Percentiles rank a stretch among this genome's conserved stretches.
phyloP scores from a whole-genome alignment of 2,888 invertebrate species.

The Watsonalla binaria region DNA sequence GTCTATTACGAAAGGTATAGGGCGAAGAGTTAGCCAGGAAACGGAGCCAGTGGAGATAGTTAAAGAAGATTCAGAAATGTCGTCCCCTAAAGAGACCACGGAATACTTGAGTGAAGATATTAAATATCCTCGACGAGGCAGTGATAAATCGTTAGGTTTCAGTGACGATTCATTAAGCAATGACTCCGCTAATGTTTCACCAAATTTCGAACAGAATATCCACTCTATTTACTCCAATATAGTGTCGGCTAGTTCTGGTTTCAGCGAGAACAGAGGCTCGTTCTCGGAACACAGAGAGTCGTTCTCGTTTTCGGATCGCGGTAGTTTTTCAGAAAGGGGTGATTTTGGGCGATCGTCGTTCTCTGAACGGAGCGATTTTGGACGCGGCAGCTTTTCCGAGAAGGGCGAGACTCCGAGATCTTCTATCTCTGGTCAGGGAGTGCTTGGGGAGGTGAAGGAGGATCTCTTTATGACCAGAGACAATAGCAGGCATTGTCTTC shows the following conservation, averaged over 20 bases:
- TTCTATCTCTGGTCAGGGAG: slow-evolving; percentile 68
- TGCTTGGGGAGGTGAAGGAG: slow-evolving; percentile 65
- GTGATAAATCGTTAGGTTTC: slow-evolving; percentile 84
- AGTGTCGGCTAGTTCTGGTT: slow-evolving; percentile 79
- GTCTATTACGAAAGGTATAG: slow-evolving; percentile 89
- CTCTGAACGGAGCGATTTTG: slow-evolving; percentile 78
- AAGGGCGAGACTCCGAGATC: slow-evolving; percentile 69
- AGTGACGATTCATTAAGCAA: slow-evolving; percentile 87
- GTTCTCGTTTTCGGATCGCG: slow-evolving; percentile 69
- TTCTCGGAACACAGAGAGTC: slow-evolving; percentile 71
- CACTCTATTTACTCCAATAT: slow-evolving; percentile 74
- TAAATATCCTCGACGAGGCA: slow-evolving; percentile 80
- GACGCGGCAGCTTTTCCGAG: slow-evolving; percentile 65
- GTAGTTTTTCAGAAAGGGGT: slow-evolving; percentile 68
- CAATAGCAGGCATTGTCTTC: slow-evolving; percentile 43
- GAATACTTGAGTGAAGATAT: slow-evolving; percentile 54
- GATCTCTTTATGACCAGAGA: slow-evolving; percentile 65
- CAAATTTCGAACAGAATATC: slow-evolving; percentile 73
- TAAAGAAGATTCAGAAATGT: slow-evolving; percentile 56
- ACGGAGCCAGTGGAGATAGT: slow-evolving; percentile 57
- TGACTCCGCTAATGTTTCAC: slow-evolving; percentile 78
- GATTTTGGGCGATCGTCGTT: slow-evolving; percentile 65
- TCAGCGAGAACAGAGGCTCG: slow-evolving; percentile 76
- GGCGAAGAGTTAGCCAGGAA: slow-evolving; percentile 83
- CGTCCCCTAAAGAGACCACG: slow-evolving; percentile 48